phyloP scores from a whole-genome alignment of 1,140 invertebrate species.

The silkworm (Bombyx mori) region DNA sequence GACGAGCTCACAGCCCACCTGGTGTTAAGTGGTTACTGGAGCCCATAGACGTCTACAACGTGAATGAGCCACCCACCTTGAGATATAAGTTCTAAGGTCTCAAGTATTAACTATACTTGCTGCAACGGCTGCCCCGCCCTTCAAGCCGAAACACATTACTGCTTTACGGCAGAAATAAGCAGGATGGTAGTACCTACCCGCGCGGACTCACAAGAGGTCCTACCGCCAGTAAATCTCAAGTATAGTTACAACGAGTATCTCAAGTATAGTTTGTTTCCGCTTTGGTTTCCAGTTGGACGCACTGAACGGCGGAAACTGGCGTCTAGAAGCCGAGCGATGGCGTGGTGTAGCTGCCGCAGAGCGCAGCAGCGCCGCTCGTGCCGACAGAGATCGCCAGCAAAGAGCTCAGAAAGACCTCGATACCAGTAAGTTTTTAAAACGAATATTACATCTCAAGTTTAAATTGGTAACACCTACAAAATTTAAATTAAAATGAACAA shows the following conservation, averaged over 20 bases:
- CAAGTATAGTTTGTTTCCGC: neutral
- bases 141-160: no score
- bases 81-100: no score
- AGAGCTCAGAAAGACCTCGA: slow-evolving; percentile 63
- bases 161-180: no score
- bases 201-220: no score
- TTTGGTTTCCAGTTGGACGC: slow-evolving; percentile 56
- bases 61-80: no score
- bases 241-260: neutral
- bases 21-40: no score
- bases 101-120: no score
- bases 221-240: no score
- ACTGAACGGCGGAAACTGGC: slow-evolving; percentile 60
- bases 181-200: no score
- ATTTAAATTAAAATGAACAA: neutral
- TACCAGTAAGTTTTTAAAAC: slow-evolving; percentile 44
- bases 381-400: slow-evolving; percentile 55
- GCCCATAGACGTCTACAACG: no score
- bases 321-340: slow-evolving; percentile 56
- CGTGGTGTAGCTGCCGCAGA: slow-evolving; percentile 57
- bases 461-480: neutral
- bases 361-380: slow-evolving; percentile 53
- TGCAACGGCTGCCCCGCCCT: no score
- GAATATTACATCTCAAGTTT: neutral
- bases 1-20: no score